A percentile compares a stretch with the other conserved stretches of the same genome.
Conservation (phyloP, 2,113 vertebrate genomes). For the Crotalus helleri region DNA sequence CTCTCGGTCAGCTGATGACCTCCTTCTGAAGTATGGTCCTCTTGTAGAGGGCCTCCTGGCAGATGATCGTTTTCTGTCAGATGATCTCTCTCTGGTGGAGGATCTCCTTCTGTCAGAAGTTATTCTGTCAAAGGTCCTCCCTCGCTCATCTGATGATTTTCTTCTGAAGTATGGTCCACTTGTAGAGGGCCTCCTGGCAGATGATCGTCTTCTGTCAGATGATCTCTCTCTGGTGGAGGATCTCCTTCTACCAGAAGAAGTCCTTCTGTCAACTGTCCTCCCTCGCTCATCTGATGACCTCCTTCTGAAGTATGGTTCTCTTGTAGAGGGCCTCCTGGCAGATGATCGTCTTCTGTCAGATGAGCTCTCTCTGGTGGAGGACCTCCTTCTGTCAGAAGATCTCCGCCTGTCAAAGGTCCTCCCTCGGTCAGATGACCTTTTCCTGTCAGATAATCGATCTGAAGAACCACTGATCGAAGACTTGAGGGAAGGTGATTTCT, state of each 20-base stretch:
- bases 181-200: too few relatives aligned
- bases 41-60: not conserved
- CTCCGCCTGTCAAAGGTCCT: not conserved
- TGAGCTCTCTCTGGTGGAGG: not conserved
- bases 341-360: too few relatives aligned
- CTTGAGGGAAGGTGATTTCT: not conserved
- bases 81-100: not conserved
- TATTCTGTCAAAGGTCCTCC: not conserved
- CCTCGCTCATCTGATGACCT: too few relatives aligned
- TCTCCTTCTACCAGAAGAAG: not conserved
- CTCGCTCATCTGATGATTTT: not conserved
- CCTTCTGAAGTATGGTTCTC: too few relatives aligned
- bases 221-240: not conserved
- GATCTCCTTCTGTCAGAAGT: not conserved
- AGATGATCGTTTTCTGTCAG: not conserved
- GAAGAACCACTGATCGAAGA: not conserved
- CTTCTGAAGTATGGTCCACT: too few relatives aligned
- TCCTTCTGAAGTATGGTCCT: not conserved
- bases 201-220: too few relatives aligned
- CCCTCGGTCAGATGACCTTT: too few relatives aligned
- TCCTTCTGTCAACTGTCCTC: not conserved
- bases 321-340: too few relatives aligned
- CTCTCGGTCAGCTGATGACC: not conserved
- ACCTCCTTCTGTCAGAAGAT: not conserved
- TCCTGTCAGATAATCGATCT: not conserved